phyloP scores from a whole-genome alignment of 2,888 invertebrate genomes.

The Athetis lepigone region DNA sequence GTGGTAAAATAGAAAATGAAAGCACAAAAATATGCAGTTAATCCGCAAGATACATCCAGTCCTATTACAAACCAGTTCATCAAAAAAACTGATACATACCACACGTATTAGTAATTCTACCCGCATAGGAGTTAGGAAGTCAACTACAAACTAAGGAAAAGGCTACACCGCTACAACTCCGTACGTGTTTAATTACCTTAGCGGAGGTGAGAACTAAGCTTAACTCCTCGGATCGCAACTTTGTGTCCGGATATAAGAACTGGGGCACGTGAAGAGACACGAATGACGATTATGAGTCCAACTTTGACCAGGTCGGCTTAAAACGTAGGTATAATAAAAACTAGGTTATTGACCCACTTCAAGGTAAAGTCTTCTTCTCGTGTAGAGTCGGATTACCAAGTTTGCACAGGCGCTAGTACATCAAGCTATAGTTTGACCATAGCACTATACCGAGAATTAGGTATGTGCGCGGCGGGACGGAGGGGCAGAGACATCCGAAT shows the following conservation, averaged over 20 bases:
- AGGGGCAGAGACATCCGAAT: too few species aligned
- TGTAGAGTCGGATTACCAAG: too few species aligned
- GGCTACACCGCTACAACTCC: conserved; percentile 32
- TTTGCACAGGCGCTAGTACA: too few species aligned
- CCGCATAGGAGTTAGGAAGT: conserved; percentile 30
- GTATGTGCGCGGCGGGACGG: too few species aligned
- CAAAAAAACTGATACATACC: background rate
- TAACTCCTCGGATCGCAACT: conserved; percentile 27
- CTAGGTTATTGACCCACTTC: background rate
- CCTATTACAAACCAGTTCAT: background rate
- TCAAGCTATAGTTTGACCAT: too few species aligned
- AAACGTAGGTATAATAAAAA: background rate
- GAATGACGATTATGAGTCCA: background rate
- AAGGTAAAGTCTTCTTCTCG: background rate
- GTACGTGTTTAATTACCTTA: conserved; percentile 50
- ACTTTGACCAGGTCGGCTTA: background rate
- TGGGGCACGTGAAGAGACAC: background rate
- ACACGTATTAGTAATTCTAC: conserved; percentile 20
- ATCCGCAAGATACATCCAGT: too few species aligned
- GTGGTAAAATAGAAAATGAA: too few species aligned
- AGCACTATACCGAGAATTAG: too few species aligned
- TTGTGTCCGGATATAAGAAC: conserved; percentile 5
- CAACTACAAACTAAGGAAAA: conserved; percentile 38
- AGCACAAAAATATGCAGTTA: too few species aligned
- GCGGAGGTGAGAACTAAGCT: conserved; percentile 29